These are phyloP conservation scores for Catagonus wagneri DNA, from an alignment of 2,113 vertebrate species.

Conservation along the genomic window DNA sequence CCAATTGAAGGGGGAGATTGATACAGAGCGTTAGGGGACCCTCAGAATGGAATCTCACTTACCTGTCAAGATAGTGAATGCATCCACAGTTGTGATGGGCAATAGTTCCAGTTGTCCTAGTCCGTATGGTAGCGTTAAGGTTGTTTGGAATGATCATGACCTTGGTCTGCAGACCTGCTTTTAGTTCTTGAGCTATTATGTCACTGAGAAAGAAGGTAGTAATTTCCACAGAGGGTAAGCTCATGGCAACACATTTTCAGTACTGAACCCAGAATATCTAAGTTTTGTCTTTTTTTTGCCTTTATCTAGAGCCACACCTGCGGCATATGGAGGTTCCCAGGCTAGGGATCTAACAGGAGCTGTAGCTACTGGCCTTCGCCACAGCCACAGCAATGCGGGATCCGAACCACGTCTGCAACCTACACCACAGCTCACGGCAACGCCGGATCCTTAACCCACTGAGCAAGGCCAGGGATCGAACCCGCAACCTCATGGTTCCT, in stretches of 20 bases:
- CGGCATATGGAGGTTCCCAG: too few species aligned
- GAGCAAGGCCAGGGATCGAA: too few species aligned
- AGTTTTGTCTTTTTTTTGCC: too few species aligned
- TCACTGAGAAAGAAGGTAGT: constrained; percentile 18
- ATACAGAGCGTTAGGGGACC: background rate
- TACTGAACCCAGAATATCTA: constrained; percentile 56
- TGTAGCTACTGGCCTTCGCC: too few species aligned
- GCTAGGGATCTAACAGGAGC: too few species aligned
- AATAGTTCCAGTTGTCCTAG: background rate
- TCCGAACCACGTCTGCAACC: too few species aligned
- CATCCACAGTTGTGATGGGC: background rate
- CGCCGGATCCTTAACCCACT: too few species aligned
- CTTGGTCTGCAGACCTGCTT: background rate
- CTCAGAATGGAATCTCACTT: background rate
- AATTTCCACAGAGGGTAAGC: background rate
- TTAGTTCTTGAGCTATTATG: background rate
- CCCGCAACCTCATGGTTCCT: too few species aligned
- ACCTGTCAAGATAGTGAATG: background rate
- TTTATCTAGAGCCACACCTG: too few species aligned
- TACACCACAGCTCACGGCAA: too few species aligned
- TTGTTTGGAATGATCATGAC: background rate
- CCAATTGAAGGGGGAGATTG: background rate
- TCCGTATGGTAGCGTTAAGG: background rate
- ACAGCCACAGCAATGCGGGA: too few species aligned
- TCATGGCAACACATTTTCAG: constrained; percentile 61